Base-by-base conservation (phyloP, 2,888 invertebrate genomes). In the Drosophila trichaetosa region DNA sequence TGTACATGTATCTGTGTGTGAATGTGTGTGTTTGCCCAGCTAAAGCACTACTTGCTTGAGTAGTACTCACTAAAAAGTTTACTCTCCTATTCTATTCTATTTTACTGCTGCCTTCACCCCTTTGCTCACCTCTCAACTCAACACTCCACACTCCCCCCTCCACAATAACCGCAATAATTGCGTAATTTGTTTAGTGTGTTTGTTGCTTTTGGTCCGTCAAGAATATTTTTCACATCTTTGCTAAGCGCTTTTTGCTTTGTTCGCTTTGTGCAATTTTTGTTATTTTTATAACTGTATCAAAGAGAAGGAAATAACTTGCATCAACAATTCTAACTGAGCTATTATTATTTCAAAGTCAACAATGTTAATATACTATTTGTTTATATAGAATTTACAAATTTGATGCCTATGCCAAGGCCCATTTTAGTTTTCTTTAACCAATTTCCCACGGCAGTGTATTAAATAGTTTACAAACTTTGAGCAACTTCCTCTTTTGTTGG, bases 121-220 rank as follows among this genome's bases (percentile, higher is more conserved):
- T 10, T 8, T 27, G 7, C 27, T 27, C 33, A 11, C 4, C 42
- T 36, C 31, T 7, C 18, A 2, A 4, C 10, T 10, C 33, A 4
- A 0, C 10, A 33, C 33, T 33, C 33, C 33, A 4, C 33, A 33
- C 7, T 16, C 24, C 33, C 24, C 13, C 18, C 27, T 29, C 10
- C 11, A 31, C 27, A 24, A 18, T 48, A 52, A 11, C 46, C 40
- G n/a, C 33, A 38, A 33, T 61, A 69, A 86, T 88, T 86, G 66
- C 86, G 86, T 69, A 83, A 80, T 83, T 83, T 73, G 73, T 68
- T 73, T 73, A 64, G 71, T 70, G 40, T 54, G 58, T 68, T 73
- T 54, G 49, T 67, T 46, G 38, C 24, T 56, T 31, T 68, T 54
- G 63, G 51, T 52, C 59, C 67, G 54, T 60, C 54, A 51, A 69